Conservation (phyloP, 1,140 invertebrate genomes). For the Aphaenogaster ashmeadi region DNA sequence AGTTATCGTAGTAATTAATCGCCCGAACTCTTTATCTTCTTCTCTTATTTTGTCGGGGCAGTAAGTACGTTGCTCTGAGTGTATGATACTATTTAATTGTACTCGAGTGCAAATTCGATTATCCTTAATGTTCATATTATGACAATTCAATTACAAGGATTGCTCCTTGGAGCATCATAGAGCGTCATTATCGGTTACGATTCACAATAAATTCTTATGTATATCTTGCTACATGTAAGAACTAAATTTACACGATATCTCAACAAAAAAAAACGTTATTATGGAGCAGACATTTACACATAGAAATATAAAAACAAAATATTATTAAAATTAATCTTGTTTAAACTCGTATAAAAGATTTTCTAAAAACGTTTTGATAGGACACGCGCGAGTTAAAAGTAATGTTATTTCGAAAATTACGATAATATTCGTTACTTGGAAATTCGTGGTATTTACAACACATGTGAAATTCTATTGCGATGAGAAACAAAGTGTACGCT, state of each 20-base stretch:
- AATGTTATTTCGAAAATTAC: conserved; percentile 71
- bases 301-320: conserved; percentile 86
- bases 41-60: conserved; percentile 69
- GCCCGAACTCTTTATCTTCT: conserved; percentile 43
- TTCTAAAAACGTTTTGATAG: conserved; percentile 79
- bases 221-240: conserved; percentile 69
- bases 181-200: conserved; percentile 73
- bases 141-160: conserved; percentile 70
- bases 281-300: conserved; percentile 85
- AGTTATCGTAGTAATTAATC: conserved; percentile 62
- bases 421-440: conserved; percentile 54
- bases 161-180: conserved; percentile 64
- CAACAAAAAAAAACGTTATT: conserved; percentile 84
- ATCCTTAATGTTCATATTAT: conserved; percentile 67
- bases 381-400: conserved; percentile 79
- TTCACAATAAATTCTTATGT: conserved; percentile 79
- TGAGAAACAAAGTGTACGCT: conserved; percentile 54
- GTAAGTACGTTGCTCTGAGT: conserved; percentile 83
- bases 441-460: conserved; percentile 61
- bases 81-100: conserved; percentile 83
- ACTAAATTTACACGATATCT: conserved; percentile 86
- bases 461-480: conserved; percentile 54
- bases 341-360: conserved; percentile 83
- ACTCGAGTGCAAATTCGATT: conserved; percentile 83
- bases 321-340: conserved; percentile 80